Conservation (phyloP, 2,113 vertebrate genomes). For the Salminus brasiliensis region DNA sequence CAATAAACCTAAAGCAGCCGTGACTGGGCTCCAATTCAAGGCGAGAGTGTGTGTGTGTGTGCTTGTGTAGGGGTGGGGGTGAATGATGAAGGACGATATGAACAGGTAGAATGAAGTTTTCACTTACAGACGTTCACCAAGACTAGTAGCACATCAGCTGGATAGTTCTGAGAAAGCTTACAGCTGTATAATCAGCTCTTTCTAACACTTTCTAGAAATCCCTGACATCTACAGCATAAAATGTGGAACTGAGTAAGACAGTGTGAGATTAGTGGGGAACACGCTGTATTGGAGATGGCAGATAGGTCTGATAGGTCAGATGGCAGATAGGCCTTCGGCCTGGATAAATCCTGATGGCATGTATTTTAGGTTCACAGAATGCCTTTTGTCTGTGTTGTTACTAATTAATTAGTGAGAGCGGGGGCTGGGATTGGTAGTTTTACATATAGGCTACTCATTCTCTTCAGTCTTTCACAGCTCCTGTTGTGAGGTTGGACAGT, state of each 20-base stretch:
- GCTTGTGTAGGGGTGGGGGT: conserved; percentile 28
- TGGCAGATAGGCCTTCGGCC: too few relatives aligned
- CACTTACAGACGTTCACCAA: background rate
- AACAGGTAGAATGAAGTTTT: conserved; percentile 13
- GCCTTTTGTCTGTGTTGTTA: too few relatives aligned
- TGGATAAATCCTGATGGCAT: too few relatives aligned
- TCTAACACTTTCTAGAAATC: background rate
- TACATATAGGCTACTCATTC: too few relatives aligned
- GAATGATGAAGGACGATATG: conserved; percentile 31
- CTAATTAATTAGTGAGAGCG: too few relatives aligned
- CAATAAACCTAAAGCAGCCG: conserved; percentile 60
- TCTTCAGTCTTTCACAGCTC: too few relatives aligned
- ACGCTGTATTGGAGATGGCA: too few relatives aligned
- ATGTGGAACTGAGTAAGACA: background rate
- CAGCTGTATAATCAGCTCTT: background rate
- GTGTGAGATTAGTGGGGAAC: background rate
- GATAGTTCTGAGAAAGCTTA: background rate
- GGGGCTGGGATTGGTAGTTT: too few relatives aligned
- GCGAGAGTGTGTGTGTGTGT: conserved; percentile 35
- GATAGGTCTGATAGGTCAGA: too few relatives aligned
- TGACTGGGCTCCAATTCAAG: conserved; percentile 63
- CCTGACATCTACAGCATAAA: background rate
- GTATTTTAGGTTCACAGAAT: too few relatives aligned
- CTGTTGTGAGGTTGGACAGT: too few relatives aligned
- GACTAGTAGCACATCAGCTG: background rate